Percentiles rank a stretch among this genome's conserved stretches.
Evolutionary conservation across 2,888 invertebrate genomes (phyloP).

Genomic region (Reticulitermes lucifugus): DNA sequence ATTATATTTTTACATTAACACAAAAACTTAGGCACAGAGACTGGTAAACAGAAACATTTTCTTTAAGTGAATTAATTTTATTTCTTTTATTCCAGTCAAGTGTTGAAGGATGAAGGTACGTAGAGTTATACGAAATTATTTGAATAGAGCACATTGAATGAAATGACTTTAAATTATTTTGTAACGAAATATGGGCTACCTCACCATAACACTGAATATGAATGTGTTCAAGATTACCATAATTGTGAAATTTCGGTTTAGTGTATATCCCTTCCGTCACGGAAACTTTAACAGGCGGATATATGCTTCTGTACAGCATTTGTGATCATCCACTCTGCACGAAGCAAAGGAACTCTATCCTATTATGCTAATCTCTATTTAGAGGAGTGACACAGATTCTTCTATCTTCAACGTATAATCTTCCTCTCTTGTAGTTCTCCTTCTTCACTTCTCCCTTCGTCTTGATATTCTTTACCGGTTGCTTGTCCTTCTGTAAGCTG

Average conservation of each 20-base stretch:
- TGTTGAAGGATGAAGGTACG: too few species aligned
- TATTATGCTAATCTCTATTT: neutral
- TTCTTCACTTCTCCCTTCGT: neutral
- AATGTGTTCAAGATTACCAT: neutral
- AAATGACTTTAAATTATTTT: too few species aligned
- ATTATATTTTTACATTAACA: too few species aligned
- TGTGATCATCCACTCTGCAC: neutral
- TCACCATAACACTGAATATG: neutral
- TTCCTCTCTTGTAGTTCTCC: neutral
- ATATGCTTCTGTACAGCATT: neutral
- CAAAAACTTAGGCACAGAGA: too few species aligned
- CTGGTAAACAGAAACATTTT: too few species aligned
- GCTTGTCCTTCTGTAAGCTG: slow-evolving; percentile 4
- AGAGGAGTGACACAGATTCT: slow-evolving; percentile 4
- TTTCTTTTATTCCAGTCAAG: too few species aligned
- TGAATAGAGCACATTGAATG: too few species aligned
- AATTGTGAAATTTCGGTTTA: neutral
- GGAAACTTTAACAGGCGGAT: neutral
- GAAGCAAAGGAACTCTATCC: neutral
- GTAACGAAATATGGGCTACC: neutral
- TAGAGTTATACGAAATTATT: too few species aligned
- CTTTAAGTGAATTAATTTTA: too few species aligned
- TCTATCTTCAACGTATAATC: neutral
- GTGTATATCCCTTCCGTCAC: neutral
- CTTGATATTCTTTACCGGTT: neutral